phyloP scores from a whole-genome alignment of 1,140 invertebrate species.

The Holotrichia oblita region DNA sequence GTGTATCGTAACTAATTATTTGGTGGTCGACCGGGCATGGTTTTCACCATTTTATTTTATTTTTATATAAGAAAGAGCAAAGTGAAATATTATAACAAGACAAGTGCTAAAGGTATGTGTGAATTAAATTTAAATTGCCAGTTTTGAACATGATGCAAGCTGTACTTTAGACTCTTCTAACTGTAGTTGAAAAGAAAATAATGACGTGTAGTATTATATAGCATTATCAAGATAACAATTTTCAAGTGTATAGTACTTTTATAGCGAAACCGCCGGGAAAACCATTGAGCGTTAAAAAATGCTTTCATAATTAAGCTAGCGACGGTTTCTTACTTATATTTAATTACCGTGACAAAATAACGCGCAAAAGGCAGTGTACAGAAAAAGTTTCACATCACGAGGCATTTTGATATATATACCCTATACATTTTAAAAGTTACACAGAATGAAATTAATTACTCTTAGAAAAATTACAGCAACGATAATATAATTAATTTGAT shows the following conservation, averaged over 20 bases:
- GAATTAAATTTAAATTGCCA: too few species aligned
- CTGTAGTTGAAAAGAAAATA: background rate
- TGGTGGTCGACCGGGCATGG: too few species aligned
- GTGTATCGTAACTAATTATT: too few species aligned
- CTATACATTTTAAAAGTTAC: background rate
- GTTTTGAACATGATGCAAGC: too few species aligned
- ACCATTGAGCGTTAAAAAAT: slow-evolving; percentile 36
- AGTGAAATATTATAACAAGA: too few species aligned
- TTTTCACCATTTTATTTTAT: too few species aligned
- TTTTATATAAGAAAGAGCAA: too few species aligned
- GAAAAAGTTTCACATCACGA: slow-evolving; percentile 24
- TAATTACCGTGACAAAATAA: slow-evolving; percentile 40
- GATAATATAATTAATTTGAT: too few species aligned
- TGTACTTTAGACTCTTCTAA: too few species aligned
- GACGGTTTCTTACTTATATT: slow-evolving; percentile 36
- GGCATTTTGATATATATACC: slow-evolving; percentile 10
- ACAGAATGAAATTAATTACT: slow-evolving; percentile 18
- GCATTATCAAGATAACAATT: slow-evolving; percentile 27
- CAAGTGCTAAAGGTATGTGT: too few species aligned
- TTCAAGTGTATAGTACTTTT: slow-evolving; percentile 6
- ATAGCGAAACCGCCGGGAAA: background rate
- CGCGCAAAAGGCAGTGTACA: background rate
- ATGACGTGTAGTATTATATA: slow-evolving; percentile 15
- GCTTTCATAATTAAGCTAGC: slow-evolving; percentile 27
- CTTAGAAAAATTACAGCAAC: too few species aligned